Percentiles rank a stretch among this genome's conserved stretches.
Evolutionary conservation across 2,888 invertebrate species (phyloP).

Genomic region (Epinotia demarniana): DNA sequence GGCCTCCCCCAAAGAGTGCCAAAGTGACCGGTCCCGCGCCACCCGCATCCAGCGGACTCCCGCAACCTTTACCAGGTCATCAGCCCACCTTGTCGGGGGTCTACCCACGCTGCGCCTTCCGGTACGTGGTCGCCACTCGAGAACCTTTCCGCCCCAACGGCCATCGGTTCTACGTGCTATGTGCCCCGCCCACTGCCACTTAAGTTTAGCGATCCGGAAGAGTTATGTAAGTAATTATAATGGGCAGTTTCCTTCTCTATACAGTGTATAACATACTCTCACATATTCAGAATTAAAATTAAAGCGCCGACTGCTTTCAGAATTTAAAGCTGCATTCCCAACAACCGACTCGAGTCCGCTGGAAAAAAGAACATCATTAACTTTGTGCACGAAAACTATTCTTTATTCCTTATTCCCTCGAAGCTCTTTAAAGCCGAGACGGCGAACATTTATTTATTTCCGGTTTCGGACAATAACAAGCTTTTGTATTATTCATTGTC

Average conservation of each 20-base stretch:
- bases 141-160: no score
- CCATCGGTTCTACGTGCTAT: no score
- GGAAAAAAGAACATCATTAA: conserved; percentile 31
- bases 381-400: conserved; percentile 29
- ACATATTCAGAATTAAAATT: neutral
- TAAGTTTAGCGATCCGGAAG: no score
- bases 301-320: neutral
- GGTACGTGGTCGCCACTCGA: no score
- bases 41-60: no score
- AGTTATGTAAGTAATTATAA: neutral
- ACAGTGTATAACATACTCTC: no score
- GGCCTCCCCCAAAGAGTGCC: no score
- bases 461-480: conserved; percentile 76
- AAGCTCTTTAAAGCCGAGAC: conserved; percentile 42
- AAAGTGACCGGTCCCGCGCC: no score
- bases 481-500: conserved; percentile 84
- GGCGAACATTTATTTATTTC: conserved; percentile 66
- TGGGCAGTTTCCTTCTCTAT: neutral
- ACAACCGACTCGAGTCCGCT: neutral
- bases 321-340: neutral
- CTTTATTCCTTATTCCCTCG: neutral
- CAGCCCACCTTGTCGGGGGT: no score
- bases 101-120: no score
- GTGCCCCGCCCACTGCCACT: no score
- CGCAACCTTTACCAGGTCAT: no score